phyloP scores from a whole-genome alignment of 2,113 vertebrate genomes.

The Salvelinus fontinalis region DNA sequence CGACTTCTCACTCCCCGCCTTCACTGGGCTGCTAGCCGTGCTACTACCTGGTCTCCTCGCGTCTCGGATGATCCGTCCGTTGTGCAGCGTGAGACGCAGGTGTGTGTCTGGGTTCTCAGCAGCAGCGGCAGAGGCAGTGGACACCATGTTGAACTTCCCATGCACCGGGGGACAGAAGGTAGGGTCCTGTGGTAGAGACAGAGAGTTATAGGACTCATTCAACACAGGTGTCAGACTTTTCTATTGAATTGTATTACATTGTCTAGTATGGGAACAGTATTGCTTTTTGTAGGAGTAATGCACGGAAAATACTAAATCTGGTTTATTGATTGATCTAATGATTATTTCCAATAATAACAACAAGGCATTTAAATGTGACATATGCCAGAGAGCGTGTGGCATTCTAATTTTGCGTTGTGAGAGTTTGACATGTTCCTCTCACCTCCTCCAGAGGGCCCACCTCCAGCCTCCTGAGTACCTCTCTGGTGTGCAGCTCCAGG shows the following conservation, averaged over 20 bases:
- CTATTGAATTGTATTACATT: too few relatives aligned
- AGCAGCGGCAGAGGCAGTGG: slow-evolving; percentile 87
- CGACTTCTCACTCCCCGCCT: slow-evolving; percentile 49
- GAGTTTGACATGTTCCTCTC: not conserved
- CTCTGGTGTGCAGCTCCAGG: slow-evolving; percentile 91
- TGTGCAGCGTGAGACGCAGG: slow-evolving; percentile 88
- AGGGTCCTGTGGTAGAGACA: slow-evolving; percentile 72
- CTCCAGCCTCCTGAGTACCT: slow-evolving; percentile 92
- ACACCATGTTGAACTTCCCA: slow-evolving; percentile 89
- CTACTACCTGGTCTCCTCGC: slow-evolving; percentile 37
- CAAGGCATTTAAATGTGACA: too few relatives aligned
- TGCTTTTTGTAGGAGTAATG: too few relatives aligned
- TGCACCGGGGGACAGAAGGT: slow-evolving; percentile 82
- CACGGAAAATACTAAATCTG: too few relatives aligned
- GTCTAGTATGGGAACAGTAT: too few relatives aligned
- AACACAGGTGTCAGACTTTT: too few relatives aligned
- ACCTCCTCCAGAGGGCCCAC: slow-evolving; percentile 87
- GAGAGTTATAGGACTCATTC: not conserved
- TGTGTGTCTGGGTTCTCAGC: slow-evolving; percentile 84
- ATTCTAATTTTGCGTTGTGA: too few relatives aligned
- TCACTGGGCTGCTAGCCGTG: slow-evolving; percentile 46
- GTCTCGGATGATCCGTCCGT: slow-evolving; percentile 90
- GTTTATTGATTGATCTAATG: too few relatives aligned
- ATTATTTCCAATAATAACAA: too few relatives aligned
- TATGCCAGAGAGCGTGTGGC: too few relatives aligned